Evolutionary conservation across 2,797 vertebrate genomes (phyloP).

Genomic region (Fistularia commersonii): DNA sequence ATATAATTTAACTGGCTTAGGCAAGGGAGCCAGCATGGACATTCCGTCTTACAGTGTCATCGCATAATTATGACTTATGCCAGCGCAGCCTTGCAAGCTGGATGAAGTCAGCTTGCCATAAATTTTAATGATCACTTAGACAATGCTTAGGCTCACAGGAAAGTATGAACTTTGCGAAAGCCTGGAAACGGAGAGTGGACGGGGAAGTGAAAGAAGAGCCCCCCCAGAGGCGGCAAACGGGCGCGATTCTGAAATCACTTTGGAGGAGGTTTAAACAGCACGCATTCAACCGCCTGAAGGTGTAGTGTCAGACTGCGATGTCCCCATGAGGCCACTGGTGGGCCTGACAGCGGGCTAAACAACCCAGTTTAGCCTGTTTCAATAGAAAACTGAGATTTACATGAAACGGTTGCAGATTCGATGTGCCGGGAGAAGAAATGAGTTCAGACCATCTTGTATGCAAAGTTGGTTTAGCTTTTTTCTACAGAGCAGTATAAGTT

Average conservation of each 20-base stretch:
- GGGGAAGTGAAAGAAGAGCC: not conserved
- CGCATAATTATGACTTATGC: conserved; percentile 80
- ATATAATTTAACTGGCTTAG: conserved; percentile 71
- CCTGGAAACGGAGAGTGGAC: conserved; percentile 6
- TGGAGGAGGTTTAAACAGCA: no score
- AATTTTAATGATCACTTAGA: conserved; percentile 77
- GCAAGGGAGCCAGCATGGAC: conserved; percentile 49
- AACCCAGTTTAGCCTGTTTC: no score
- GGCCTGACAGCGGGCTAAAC: no score
- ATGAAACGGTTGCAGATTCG: no score
- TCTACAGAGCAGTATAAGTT: conserved; percentile 36
- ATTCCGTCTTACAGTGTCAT: conserved; percentile 66
- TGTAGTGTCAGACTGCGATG: no score
- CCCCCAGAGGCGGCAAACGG: no score
- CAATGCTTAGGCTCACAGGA: conserved; percentile 60
- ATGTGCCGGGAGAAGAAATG: no score
- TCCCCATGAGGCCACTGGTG: no score
- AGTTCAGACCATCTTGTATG: not conserved
- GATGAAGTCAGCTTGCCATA: conserved; percentile 75
- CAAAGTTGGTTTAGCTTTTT: conserved; percentile 30
- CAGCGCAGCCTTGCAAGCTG: conserved; percentile 64
- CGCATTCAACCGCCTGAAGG: no score
- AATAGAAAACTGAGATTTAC: no score
- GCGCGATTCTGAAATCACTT: no score
- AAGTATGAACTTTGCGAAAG: conserved; percentile 40